These are phyloP conservation scores for Fissipunctia ypsillon DNA, from an alignment of 2,888 invertebrate genomes.

Conservation along the genomic window DNA sequence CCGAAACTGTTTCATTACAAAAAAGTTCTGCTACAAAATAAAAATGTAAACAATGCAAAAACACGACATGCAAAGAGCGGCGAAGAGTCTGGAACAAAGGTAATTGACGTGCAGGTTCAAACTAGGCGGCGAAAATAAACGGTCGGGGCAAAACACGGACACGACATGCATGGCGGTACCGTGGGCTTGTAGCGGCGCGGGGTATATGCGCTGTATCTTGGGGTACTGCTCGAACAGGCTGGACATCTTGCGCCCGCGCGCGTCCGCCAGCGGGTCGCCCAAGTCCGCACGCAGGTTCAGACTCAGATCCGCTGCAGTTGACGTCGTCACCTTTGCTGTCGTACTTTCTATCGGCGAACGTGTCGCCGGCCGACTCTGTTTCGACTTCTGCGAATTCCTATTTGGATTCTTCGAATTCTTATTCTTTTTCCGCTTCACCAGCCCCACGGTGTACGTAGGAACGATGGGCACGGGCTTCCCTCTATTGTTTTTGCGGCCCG, in stretches of 20 bases:
- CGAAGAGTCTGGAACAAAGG: constrained; percentile 78
- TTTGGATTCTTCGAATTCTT: constrained; percentile 90
- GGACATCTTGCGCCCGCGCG: constrained; percentile 91
- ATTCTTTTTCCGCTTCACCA: constrained; percentile 89
- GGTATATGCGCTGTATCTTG: constrained; percentile 94
- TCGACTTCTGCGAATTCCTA: constrained; percentile 87
- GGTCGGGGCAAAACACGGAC: constrained; percentile 76
- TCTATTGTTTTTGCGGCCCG: constrained; percentile 84
- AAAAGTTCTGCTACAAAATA: constrained; percentile 76
- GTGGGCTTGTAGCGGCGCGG: constrained; percentile 90
- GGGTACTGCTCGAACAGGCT: constrained; percentile 93
- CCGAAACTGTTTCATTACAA: constrained; percentile 70
- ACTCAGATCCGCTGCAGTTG: constrained; percentile 82
- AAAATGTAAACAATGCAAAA: constrained; percentile 80
- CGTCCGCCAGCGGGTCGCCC: constrained; percentile 84
- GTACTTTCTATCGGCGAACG: constrained; percentile 90
- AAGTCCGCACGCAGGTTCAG: constrained; percentile 84
- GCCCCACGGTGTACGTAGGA: constrained; percentile 86
- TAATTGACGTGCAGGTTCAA: constrained; percentile 84
- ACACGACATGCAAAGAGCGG: constrained; percentile 85
- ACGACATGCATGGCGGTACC: constrained; percentile 85
- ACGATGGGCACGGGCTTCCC: constrained; percentile 83
- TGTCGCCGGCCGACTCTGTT: constrained; percentile 89
- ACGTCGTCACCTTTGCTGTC: constrained; percentile 78
- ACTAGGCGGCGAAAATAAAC: constrained; percentile 81